Evolutionary conservation across 2,888 invertebrate species (phyloP).

Genomic region (Ennomos erosarius): DNA sequence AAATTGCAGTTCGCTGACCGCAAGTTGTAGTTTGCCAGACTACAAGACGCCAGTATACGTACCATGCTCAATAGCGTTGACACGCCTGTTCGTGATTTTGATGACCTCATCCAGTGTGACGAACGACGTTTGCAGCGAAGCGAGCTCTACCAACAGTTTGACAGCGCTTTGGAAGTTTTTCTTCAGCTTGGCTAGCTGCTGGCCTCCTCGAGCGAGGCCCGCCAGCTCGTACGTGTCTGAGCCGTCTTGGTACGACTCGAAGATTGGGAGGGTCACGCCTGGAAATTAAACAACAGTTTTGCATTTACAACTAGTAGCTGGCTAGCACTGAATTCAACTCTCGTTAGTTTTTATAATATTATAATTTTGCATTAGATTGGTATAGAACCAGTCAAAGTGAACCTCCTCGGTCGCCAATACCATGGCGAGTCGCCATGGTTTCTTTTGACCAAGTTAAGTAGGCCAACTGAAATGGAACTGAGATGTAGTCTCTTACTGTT

Average conservation of each 20-base stretch:
- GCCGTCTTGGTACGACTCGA: constrained; percentile 97
- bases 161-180: constrained; percentile 99
- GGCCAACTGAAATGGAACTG: no score
- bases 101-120: constrained; percentile 99
- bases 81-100: constrained; percentile 99
- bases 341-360: no score
- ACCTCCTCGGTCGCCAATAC: no score
- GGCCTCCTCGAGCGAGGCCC: constrained; percentile 98
- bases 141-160: constrained; percentile 97
- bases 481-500: no score
- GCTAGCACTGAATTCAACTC: no score
- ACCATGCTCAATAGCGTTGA: constrained; percentile 99
- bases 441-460: no score
- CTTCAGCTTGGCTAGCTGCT: constrained; percentile 98
- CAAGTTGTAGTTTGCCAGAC: no score
- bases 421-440: no score
- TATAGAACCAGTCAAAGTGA: no score
- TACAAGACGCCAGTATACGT: constrained; percentile 42
- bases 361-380: no score
- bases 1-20: no score
- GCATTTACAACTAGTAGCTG: no score
- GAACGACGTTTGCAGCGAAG: constrained; percentile 99
- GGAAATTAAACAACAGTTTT: constrained; percentile 19
- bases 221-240: constrained; percentile 98
- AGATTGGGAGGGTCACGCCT: constrained; percentile 98